Conservation (phyloP, 2,113 vertebrate species). For the Lethenteron camtschaticum region DNA sequence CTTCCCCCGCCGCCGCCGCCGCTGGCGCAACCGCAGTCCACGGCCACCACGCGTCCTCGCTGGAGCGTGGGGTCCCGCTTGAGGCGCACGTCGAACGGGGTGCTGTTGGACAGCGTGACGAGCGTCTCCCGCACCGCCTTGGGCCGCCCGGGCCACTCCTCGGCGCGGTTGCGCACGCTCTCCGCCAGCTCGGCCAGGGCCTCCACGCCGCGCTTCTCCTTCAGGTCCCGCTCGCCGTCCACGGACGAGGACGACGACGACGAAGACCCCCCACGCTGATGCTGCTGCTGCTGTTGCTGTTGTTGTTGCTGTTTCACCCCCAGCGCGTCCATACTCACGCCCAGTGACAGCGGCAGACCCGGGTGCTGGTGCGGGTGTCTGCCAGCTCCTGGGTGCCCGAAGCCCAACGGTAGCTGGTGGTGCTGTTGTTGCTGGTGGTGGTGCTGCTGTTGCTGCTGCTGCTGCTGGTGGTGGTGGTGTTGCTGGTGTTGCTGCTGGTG, state of each 20-base stretch:
- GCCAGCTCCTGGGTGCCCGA: constrained; percentile 24
- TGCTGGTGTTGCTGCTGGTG: neutral
- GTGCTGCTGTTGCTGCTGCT: neutral
- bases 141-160: constrained; percentile 51
- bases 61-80: constrained; percentile 53
- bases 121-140: constrained; percentile 45
- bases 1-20: constrained; percentile 22
- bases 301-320: constrained; percentile 32
- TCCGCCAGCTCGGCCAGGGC: constrained; percentile 36
- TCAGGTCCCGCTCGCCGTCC: constrained; percentile 44
- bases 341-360: constrained; percentile 18
- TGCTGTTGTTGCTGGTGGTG: neutral
- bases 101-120: constrained; percentile 30
- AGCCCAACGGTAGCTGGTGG: constrained; percentile 11
- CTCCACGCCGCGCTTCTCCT: constrained; percentile 27
- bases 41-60: constrained; percentile 41
- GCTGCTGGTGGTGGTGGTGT: neutral
- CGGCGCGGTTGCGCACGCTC: constrained; percentile 34
- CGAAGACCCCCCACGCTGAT: constrained; percentile 16
- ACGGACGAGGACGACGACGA: constrained; percentile 24
- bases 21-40: constrained; percentile 28
- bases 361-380: constrained; percentile 24
- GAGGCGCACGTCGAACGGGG: constrained; percentile 58
- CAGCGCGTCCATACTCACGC: constrained; percentile 27
- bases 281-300: constrained; percentile 15